These are phyloP conservation scores for Gorsachius magnificus DNA, from an alignment of 2,797 vertebrate species.

Conservation along the genomic window DNA sequence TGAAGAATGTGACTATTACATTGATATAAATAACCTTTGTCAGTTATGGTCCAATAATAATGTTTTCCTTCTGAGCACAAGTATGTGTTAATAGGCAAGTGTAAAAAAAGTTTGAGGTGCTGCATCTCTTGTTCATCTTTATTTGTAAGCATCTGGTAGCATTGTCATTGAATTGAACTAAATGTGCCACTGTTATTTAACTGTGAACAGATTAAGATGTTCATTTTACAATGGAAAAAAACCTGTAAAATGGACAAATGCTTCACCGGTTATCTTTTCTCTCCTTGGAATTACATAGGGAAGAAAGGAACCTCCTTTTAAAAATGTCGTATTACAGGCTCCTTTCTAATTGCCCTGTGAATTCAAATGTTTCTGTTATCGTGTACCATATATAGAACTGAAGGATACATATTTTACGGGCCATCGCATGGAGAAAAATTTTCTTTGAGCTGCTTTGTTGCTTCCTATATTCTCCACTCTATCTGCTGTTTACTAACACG, in stretches of 20 bases:
- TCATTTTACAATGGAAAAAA: not conserved
- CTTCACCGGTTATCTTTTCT: constrained; percentile 7
- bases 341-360: not conserved
- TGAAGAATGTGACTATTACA: not conserved
- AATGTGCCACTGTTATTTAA: constrained; percentile 41
- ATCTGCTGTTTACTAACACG: not conserved
- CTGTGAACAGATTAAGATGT: constrained; percentile 43
- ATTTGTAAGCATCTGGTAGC: constrained; percentile 15
- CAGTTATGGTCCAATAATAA: not conserved
- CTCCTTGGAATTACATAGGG: not conserved
- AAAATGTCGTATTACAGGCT: not conserved
- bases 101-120: not conserved
- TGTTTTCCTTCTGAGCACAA: not conserved
- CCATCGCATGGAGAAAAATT: not conserved
- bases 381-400: not conserved
- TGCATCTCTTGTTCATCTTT: not conserved
- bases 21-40: not conserved
- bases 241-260: not conserved
- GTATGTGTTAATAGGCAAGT: not conserved
- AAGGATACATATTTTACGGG: not conserved
- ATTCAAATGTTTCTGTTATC: not conserved
- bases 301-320: not conserved
- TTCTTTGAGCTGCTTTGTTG: not conserved
- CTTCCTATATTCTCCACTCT: not conserved
- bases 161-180: not conserved